These are phyloP conservation scores for Semnornis frantzii DNA, from an alignment of 2,113 vertebrate species.

Conservation along the genomic window DNA sequence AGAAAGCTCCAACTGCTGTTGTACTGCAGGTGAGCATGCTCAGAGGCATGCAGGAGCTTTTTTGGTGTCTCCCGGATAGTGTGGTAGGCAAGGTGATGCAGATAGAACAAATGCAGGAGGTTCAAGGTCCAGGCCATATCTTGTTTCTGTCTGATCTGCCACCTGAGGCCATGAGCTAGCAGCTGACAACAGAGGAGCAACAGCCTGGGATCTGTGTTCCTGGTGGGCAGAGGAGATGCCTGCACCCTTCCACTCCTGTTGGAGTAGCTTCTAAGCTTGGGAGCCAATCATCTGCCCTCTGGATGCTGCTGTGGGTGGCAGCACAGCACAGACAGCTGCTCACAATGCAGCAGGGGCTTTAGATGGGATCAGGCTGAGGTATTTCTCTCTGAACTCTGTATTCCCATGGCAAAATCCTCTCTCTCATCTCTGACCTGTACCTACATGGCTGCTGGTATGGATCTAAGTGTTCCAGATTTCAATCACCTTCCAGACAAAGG, in stretches of 20 bases:
- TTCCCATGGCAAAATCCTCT: neutral
- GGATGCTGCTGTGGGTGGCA: neutral
- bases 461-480: neutral
- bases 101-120: neutral
- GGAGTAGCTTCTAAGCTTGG: neutral
- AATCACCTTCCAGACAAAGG: neutral
- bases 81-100: neutral
- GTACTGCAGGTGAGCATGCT: neutral
- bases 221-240: neutral
- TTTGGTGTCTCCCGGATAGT: neutral
- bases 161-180: neutral
- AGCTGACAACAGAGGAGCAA: neutral
- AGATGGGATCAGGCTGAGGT: neutral
- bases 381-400: neutral
- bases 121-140: neutral
- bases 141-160: neutral
- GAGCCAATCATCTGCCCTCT: neutral
- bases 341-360: neutral
- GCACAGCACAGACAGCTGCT: neutral
- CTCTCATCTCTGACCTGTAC: constrained; percentile 10
- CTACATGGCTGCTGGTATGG: neutral
- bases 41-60: neutral
- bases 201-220: neutral
- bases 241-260: neutral
- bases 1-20: neutral